phyloP scores from a whole-genome alignment of 2,888 invertebrate species.

The Drosophila subquinaria region DNA sequence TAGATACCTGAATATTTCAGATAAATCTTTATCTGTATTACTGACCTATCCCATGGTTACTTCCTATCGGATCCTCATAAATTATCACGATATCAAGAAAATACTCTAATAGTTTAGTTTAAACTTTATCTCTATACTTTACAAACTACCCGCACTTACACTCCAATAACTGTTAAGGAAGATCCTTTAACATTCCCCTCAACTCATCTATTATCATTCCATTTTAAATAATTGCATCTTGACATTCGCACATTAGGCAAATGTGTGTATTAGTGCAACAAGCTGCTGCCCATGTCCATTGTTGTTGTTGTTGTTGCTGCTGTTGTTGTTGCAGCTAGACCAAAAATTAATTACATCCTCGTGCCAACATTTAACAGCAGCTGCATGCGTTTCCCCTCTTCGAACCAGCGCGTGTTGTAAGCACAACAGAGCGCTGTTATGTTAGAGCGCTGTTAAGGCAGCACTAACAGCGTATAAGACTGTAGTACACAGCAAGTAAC shows the following conservation, averaged over 20 bases:
- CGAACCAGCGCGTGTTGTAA: conserved; percentile 36
- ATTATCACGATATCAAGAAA: no score
- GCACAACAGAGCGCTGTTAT: conserved; percentile 29
- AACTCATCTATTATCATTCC: conserved; percentile 14
- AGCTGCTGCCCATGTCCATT: conserved; percentile 24
- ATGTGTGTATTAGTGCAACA: conserved; percentile 37
- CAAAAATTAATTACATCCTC: conserved; percentile 47
- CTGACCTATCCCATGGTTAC: no score
- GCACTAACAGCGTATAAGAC: conserved; percentile 60
- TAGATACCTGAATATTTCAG: no score
- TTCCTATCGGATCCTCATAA: no score
- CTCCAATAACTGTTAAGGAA: neutral
- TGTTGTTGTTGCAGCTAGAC: conserved; percentile 15
- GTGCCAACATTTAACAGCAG: conserved; percentile 22
- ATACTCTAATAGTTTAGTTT: neutral
- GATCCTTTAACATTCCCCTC: conserved; percentile 15
- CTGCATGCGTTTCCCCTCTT: conserved; percentile 30
- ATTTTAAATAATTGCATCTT: conserved; percentile 31
- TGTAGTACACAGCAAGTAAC: conserved; percentile 18
- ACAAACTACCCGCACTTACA: neutral
- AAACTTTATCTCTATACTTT: neutral
- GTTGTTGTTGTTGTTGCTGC: neutral
- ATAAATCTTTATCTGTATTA: no score
- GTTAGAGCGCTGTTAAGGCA: conserved; percentile 12
- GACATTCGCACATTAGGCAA: conserved; percentile 34